Base-by-base conservation (phyloP, 1,140 invertebrate species). In the Cydia strobilella region DNA sequence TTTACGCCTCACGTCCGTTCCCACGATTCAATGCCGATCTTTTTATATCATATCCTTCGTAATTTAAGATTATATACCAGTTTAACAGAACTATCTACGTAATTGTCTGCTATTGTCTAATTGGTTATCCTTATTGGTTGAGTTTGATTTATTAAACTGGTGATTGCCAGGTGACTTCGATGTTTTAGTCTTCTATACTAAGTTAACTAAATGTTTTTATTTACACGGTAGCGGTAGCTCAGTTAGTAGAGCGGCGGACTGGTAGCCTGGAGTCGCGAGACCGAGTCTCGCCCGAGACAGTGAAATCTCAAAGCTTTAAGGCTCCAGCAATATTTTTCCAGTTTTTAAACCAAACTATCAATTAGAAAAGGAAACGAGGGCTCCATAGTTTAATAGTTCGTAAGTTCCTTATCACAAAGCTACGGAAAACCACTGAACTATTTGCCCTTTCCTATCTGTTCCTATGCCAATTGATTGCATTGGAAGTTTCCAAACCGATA, bases 1-100 rank as follows among this genome's bases (percentile, higher is more conserved):
- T 69, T 69, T 69, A 69, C 63, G 25, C 27, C 25, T 18, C 65
- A 39, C 31, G 65, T 69, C 65, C 65, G 65, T 69, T 69, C 65
- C 65, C 65, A 69, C 65, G 65, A 18, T 42, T 42, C 35, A 66
- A 66, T 66, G 18, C 18, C 18, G 31, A 35, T 69, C 31, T 69
- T 69, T 69, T 69, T 69, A 69, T 69, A 69, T 69, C 65, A 69
- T 39, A 69, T 69, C 31, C 65, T 45, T 3, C 9, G 23, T n/a
- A 18, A 18, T 69, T 69, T 69, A 39, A 69, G 31, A 39, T 69
- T 69, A 15, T 66, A 35, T n/a, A 69, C 65, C 65, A 69, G 65
- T 69, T 69, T 39, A 69, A 35, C n/a, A n/a, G n/a, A n/a, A n/a
- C 35, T n/a, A 39, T 3, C 65, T 42, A 18, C 31, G n/a, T 69